Base-by-base conservation (phyloP, 1,140 invertebrate genomes). In the Magallana ariakensis region DNA sequence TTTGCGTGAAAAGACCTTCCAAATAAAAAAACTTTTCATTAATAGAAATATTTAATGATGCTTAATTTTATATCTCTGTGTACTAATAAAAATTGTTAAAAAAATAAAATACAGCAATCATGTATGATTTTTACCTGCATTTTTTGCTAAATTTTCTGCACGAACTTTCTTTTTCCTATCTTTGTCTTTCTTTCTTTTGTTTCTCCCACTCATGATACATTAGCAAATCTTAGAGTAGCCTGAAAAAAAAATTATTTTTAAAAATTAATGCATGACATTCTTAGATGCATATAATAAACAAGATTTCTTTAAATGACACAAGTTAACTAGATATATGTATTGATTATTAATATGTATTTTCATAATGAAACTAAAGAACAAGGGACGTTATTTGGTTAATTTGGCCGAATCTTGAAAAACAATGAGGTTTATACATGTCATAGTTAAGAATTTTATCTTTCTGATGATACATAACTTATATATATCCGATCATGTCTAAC, bases 191-290 rank as follows among this genome's bases (percentile, higher is more conserved):
- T 62, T 62, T 62, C 58, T 26, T 70, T 70, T 70, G 7, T 22
- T 70, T 70, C 62, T 70, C n/a, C 62, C 62, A 70, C 62, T 70
- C 62, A 70, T 70, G 62, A 70, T 70, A 4, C 62, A 70, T 70
- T 22, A 70, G 62, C 62, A 70, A 22, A 26, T 9, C 62, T 70
- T 70, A 26, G 6, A 70, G 62, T 70, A 70, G 62, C 62, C 62
- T 70, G 62, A 70, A 70, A 70, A 26, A n/a, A 70, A 70, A 22
- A 26, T 70, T 70, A 70, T 70, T 70, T 70, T 70, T 70, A 19
- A 62, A 62, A 70, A 70, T 10, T 10, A 10, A 70, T 70, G 62
- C 11, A 70, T 22, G 19, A 70, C 62, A 70, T 22, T 22, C 19
- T 22, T 70, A 19, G 22, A 22, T 16, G 19, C 19, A 70, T 9